Evolutionary conservation across 2,113 vertebrate genomes (phyloP), one percentile per base, ranked within the genome.

Genomic region (Casuarius casuarius): DNA sequence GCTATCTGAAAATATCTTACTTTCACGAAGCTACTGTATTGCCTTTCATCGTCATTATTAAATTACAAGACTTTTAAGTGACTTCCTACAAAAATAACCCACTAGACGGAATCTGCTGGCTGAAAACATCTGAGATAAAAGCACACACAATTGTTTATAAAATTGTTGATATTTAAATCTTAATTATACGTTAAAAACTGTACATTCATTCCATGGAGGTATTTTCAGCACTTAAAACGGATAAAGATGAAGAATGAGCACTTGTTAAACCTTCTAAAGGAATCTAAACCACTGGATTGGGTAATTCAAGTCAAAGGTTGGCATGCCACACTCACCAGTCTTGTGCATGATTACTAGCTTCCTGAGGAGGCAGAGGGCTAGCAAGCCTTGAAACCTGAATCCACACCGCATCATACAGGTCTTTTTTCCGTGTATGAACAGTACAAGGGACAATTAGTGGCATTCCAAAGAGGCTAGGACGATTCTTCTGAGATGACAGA

Each of bases 311-410:
- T 3, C n/a, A 20, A 51, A 86, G 58, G 67, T 38, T 35, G 67
- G 76, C 80, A 12, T 20, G 73, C 31, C 61, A 11, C 25, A 97
- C 98, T 98, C 89, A 99, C 99, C 99, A 99, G 98, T 99, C 99
- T 82, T 99, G 99, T 8, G 99, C 99, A 20, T 99, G 99, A 96
- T 99, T 99, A 96, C 99, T 99, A 59, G 99, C 99, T 96, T 99
- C 99, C 97, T 99, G 99, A 22, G 99, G 99, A 12, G 99, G 99
- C n/a, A 99, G 98, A 7, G 99, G 99, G 90, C 99, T 99, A 68
- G 99, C 99, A 66, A 99, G 98, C 28, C 99, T 98, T 91, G 99
- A 99, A 12, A 99, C 99, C 93, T 99, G 99, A 92, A 99, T 99
- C 99, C 99, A 99, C 56, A 99, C 99, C 0, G 99, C 98, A 49